Evolutionary conservation across 2,113 vertebrate genomes (phyloP).

Genomic region (Anas platyrhynchos): DNA sequence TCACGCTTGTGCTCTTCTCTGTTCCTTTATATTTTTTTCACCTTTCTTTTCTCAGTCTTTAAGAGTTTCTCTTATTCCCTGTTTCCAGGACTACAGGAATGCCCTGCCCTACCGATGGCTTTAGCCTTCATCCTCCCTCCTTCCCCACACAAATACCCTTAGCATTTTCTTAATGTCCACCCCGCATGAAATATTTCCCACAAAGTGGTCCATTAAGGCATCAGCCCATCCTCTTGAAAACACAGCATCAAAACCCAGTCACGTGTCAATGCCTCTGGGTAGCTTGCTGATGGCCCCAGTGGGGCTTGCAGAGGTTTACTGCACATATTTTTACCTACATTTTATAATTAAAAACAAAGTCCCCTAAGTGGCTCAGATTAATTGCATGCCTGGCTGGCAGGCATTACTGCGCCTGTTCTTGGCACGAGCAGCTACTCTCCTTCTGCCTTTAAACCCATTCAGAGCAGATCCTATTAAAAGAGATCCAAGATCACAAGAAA

Average conservation of each 20-base stretch:
- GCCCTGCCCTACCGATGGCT: not conserved
- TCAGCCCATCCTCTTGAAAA: not conserved
- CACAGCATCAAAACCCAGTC: not conserved
- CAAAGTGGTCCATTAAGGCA: constrained; percentile 25
- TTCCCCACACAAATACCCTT: not conserved
- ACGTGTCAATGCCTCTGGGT: not conserved
- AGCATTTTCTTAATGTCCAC: not conserved
- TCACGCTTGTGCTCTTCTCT: not conserved
- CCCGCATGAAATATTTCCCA: not conserved
- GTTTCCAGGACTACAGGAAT: constrained; percentile 9
- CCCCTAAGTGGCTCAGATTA: constrained; percentile 46
- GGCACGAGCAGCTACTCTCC: constrained; percentile 19
- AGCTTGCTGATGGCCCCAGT: constrained; percentile 18
- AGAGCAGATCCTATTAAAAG: not conserved
- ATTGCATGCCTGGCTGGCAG: constrained; percentile 45
- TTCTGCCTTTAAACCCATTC: not conserved
- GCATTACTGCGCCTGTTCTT: constrained; percentile 2
- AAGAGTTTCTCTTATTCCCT: not conserved
- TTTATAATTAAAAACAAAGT: constrained; percentile 65
- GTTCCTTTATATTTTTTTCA: not conserved
- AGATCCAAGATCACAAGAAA: constrained; percentile 39
- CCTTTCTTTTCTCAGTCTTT: not conserved
- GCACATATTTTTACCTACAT: constrained; percentile 44
- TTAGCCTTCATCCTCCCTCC: not conserved
- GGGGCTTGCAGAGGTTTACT: constrained; percentile 29